A percentile compares a stretch with the other conserved stretches of the same genome.
These are phyloP conservation scores for Sylvilagus floridanus DNA, from an alignment of 2,797 vertebrate genomes.

Conservation along the genomic window DNA sequence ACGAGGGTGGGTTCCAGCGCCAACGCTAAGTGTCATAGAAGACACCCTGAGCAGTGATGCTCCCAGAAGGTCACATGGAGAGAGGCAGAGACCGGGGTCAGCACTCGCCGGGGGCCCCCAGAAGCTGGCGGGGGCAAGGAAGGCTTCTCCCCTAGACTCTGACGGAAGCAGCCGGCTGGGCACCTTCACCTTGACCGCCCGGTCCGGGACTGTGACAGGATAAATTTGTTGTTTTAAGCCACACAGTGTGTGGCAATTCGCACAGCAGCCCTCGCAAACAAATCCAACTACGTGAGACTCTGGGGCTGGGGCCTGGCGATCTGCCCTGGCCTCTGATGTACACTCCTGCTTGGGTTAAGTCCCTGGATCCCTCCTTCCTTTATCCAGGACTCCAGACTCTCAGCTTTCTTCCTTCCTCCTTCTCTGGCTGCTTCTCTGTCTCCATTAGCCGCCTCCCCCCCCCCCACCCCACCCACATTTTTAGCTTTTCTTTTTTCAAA, in stretches of 20 bases:
- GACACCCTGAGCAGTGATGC: background rate
- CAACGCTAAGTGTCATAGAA: background rate
- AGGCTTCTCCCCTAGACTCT: background rate
- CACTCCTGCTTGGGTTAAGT: background rate
- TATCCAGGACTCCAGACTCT: no score
- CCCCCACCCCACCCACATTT: no score
- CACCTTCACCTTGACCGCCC: background rate
- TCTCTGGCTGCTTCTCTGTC: background rate
- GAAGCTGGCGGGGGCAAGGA: background rate
- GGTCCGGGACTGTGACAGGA: no score
- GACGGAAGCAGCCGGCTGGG: background rate
- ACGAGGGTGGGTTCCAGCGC: background rate
- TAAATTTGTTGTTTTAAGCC: no score
- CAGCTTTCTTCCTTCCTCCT: background rate
- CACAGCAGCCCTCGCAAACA: no score
- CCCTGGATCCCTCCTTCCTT: background rate
- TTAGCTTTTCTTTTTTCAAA: no score
- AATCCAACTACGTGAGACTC: background rate
- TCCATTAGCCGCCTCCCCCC: background rate
- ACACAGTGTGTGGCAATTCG: no score
- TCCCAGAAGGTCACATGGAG: background rate
- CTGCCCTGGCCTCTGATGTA: background rate
- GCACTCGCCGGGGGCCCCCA: background rate
- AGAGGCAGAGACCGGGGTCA: background rate
- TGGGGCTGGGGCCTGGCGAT: background rate